phyloP scores from a whole-genome alignment of 2,888 invertebrate species.

The Cheilosia grossa region DNA sequence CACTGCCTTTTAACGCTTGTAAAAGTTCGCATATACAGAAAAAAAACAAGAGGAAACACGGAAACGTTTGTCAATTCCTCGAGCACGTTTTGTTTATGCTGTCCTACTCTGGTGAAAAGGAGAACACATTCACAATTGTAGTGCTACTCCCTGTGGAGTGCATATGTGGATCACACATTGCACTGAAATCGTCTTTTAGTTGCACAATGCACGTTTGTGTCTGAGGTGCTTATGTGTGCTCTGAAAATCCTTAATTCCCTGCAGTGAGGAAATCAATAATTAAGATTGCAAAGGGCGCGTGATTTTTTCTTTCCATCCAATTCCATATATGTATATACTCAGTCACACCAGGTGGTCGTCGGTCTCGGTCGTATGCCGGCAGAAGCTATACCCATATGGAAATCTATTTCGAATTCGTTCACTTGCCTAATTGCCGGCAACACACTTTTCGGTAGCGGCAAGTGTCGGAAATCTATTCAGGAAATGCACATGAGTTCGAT shows the following conservation, averaged over 20 bases:
- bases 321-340: conserved; percentile 4
- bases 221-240: conserved; percentile 28
- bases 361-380: neutral
- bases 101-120: conserved; percentile 14
- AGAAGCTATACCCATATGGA: conserved; percentile 14
- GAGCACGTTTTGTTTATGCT: conserved; percentile 13
- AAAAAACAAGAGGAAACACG: conserved; percentile 30
- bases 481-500: conserved; percentile 58
- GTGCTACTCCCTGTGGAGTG: conserved; percentile 13
- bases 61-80: conserved; percentile 58
- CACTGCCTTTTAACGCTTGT: conserved; percentile 19
- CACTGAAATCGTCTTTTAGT: conserved; percentile 15
- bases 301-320: conserved; percentile 13
- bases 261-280: conserved; percentile 56
- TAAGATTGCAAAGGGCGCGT: conserved; percentile 26
- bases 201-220: conserved; percentile 3
- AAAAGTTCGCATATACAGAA: conserved; percentile 19
- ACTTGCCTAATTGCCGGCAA: conserved; percentile 59
- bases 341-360: neutral
- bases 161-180: conserved; percentile 32
- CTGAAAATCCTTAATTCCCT: conserved; percentile 34
- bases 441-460: neutral
- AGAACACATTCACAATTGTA: conserved; percentile 1
- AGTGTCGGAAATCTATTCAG: conserved; percentile 51
- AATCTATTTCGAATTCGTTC: conserved; percentile 56